Percentiles rank a stretch among this genome's conserved stretches.
Evolutionary conservation across 2,888 invertebrate genomes (phyloP).

Genomic region (Meteorus cinctellus): DNA sequence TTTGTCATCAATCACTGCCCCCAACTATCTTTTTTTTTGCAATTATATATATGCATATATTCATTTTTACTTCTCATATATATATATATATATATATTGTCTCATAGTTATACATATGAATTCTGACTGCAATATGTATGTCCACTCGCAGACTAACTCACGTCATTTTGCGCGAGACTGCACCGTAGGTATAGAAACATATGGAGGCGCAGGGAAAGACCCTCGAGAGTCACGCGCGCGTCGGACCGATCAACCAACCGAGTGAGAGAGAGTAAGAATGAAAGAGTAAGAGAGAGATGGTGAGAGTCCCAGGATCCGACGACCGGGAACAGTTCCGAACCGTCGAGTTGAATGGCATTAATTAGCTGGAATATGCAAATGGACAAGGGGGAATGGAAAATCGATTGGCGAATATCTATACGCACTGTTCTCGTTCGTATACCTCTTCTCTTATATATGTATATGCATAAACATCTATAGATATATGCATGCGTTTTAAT

Average conservation of each 20-base stretch:
- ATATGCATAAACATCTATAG: slow-evolving; percentile 29
- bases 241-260: slow-evolving; percentile 57
- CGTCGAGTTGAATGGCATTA: slow-evolving; percentile 64
- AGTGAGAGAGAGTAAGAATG: slow-evolving; percentile 33
- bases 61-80: background rate
- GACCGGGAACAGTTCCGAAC: slow-evolving; percentile 46
- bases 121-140: background rate
- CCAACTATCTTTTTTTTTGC: background rate
- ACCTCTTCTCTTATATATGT: background rate
- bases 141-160: slow-evolving; percentile 34
- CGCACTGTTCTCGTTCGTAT: slow-evolving; percentile 4
- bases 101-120: background rate
- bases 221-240: slow-evolving; percentile 59
- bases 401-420: slow-evolving; percentile 56
- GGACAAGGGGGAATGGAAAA: slow-evolving; percentile 55
- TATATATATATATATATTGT: background rate
- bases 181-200: slow-evolving; percentile 1
- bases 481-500: background rate
- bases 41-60: background rate
- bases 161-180: slow-evolving; percentile 39
- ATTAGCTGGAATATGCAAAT: slow-evolving; percentile 67
- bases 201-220: slow-evolving; percentile 53
- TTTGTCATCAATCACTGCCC: background rate
- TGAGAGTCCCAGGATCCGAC: slow-evolving; percentile 44
- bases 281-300: slow-evolving; percentile 22